Conservation (phyloP, 2,113 vertebrate species). For the Uropsilus gracilis region DNA sequence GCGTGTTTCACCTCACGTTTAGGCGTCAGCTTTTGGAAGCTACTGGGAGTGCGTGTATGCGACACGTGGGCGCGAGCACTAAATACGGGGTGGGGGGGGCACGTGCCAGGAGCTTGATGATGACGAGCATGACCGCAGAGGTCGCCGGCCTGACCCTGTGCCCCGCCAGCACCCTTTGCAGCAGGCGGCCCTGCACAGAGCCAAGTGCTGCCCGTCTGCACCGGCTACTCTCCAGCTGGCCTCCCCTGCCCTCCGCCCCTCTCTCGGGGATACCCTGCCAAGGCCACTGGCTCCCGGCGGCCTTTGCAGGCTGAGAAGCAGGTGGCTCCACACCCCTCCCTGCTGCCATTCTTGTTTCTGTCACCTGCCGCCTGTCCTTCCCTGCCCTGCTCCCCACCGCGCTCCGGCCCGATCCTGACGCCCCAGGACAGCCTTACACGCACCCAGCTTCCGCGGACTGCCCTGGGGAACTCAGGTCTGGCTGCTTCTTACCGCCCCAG, state of each 20-base stretch:
- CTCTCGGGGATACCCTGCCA: no score
- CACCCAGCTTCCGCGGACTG: neutral
- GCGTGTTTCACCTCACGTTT: neutral
- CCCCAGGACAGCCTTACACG: neutral
- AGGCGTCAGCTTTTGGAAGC: neutral
- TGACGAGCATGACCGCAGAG: neutral
- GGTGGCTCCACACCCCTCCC: neutral
- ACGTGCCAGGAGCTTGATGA: no score
- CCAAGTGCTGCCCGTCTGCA: no score
- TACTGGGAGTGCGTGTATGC: no score
- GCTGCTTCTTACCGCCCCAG: neutral
- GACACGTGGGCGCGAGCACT: no score
- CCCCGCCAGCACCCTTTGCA: neutral
- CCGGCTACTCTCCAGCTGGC: no score
- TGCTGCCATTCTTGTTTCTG: neutral
- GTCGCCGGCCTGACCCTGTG: no score
- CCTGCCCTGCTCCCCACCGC: neutral
- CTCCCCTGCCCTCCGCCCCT: neutral
- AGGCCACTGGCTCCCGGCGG: no score
- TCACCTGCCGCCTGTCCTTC: neutral
- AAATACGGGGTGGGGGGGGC: no score
- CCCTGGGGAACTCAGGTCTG: no score
- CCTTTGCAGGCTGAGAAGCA: no score
- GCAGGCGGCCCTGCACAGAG: neutral
- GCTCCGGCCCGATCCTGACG: neutral